phyloP scores from a whole-genome alignment of 1,140 invertebrate genomes.

The Caerostris darwini region DNA sequence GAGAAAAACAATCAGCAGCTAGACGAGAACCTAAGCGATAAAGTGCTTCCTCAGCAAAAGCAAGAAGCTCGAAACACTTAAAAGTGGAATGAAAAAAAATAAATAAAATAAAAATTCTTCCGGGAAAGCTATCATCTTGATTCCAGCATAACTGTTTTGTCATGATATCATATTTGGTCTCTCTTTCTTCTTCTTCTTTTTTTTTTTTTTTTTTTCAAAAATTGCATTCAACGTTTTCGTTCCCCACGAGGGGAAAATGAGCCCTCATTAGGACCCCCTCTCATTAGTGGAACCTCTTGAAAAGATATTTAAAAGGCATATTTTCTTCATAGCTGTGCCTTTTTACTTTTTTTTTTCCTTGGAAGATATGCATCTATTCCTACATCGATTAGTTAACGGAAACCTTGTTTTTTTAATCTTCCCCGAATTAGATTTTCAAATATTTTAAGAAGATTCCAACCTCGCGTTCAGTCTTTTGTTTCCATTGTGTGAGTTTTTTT shows the following conservation, averaged over 20 bases:
- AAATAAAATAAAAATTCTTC: not conserved
- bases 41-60: not conserved
- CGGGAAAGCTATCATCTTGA: not conserved
- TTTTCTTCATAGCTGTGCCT: constrained; percentile 50
- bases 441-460: constrained; percentile 16
- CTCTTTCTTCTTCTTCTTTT: not conserved
- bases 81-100: not conserved
- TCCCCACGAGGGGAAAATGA: constrained; percentile 24
- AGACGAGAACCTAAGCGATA: not conserved
- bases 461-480: constrained; percentile 48
- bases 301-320: constrained; percentile 70
- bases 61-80: not conserved
- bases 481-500: constrained; percentile 33
- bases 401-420: constrained; percentile 37
- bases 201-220: not conserved
- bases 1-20: no score
- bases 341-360: not conserved
- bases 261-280: constrained; percentile 53
- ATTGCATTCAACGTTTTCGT: not conserved
- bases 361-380: constrained; percentile 40
- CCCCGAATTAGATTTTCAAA: constrained; percentile 46
- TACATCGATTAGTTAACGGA: constrained; percentile 22
- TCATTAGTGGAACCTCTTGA: constrained; percentile 62
- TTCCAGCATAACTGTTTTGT: constrained; percentile 37
- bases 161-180: constrained; percentile 21